Percentiles rank a stretch among this genome's conserved stretches.
Evolutionary conservation across 2,888 invertebrate genomes (phyloP).

Genomic region (Scrobipalpa costella): DNA sequence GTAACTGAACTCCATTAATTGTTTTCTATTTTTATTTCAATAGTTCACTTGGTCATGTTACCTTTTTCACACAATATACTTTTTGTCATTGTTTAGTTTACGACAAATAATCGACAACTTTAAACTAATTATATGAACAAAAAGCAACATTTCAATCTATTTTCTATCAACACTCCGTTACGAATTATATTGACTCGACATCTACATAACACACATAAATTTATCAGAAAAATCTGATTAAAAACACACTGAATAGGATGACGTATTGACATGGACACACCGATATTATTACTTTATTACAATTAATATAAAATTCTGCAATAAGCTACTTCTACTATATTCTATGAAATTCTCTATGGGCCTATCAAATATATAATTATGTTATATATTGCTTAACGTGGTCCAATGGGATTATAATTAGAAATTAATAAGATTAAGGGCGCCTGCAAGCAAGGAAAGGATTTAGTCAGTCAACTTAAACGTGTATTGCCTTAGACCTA

Average conservation of each 20-base stretch:
- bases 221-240: constrained; percentile 30
- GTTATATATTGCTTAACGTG: constrained; percentile 73
- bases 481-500: no score
- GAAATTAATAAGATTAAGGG: constrained; percentile 38
- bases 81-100: no score
- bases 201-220: constrained; percentile 31
- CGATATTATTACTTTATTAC: constrained; percentile 41
- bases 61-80: no score
- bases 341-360: constrained; percentile 63
- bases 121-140: neutral
- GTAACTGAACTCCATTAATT: neutral
- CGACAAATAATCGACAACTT: neutral
- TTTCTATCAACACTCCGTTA: constrained; percentile 9
- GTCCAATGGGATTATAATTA: constrained; percentile 74
- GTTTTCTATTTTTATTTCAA: neutral
- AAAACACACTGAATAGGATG: constrained; percentile 34
- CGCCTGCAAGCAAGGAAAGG: neutral
- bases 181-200: constrained; percentile 9
- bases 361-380: constrained; percentile 60
- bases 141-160: neutral
- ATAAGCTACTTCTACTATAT: constrained; percentile 70
- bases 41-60: neutral
- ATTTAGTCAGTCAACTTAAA: no score
- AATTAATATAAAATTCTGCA: constrained; percentile 67
- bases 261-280: constrained; percentile 49